Conservation (phyloP, 2,113 vertebrate genomes). For the Heloderma charlesbogerti region DNA sequence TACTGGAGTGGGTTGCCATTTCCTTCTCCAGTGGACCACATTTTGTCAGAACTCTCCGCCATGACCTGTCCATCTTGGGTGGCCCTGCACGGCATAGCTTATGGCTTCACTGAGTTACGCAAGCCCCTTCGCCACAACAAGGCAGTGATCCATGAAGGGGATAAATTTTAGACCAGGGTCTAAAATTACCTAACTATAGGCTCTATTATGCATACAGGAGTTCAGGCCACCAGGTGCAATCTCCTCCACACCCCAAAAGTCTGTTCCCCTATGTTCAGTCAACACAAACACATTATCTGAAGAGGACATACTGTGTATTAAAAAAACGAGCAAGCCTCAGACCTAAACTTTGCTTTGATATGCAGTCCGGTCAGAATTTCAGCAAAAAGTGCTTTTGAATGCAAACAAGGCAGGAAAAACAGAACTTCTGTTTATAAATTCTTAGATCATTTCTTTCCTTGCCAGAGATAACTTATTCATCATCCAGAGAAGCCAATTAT, state of each 20-base stretch:
- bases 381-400: slow-evolving; percentile 19
- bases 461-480: background rate
- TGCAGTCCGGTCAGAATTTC: slow-evolving; percentile 15
- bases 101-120: no score
- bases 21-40: no score
- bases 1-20: no score
- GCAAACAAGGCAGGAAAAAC: background rate
- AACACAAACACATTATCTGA: background rate
- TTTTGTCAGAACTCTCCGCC: no score
- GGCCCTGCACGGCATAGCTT: no score
- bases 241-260: no score
- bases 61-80: no score
- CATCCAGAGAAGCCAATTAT: slow-evolving; percentile 33
- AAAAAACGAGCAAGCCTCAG: background rate
- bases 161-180: no score
- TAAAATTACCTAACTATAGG: no score
- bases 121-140: no score
- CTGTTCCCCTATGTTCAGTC: background rate
- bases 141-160: no score
- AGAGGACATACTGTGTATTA: background rate
- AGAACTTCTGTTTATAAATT: slow-evolving; percentile 11
- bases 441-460: background rate
- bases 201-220: background rate
- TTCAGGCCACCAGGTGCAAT: background rate
- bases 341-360: background rate